phyloP scores from a whole-genome alignment of 2,888 invertebrate species.

The Oscheius sp. region DNA sequence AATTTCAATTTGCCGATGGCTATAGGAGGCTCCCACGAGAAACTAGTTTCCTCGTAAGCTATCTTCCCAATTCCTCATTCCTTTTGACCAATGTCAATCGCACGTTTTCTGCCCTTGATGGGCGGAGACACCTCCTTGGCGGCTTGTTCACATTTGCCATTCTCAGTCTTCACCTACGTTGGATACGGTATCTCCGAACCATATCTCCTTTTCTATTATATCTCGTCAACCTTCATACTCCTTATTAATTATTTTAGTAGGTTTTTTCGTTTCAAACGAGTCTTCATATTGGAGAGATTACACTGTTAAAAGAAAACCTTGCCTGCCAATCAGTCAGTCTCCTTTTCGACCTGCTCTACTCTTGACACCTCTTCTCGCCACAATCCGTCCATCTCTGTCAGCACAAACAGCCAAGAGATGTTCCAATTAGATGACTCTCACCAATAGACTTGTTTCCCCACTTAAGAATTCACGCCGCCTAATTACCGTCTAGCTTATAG shows the following conservation, averaged over 20 bases:
- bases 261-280: too few species aligned
- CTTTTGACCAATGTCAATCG: slow-evolving; percentile 23
- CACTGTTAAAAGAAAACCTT: too few species aligned
- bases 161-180: not conserved
- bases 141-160: slow-evolving; percentile 12
- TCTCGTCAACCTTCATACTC: not conserved
- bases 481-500: not conserved
- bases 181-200: not conserved
- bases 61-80: slow-evolving; percentile 17
- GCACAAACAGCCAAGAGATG: too few species aligned
- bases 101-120: slow-evolving; percentile 17
- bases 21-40: too few species aligned
- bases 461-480: slow-evolving; percentile 15
- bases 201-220: too few species aligned
- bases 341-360: not conserved
- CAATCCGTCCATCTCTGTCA: too few species aligned
- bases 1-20: too few species aligned
- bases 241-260: too few species aligned
- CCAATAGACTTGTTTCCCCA: slow-evolving; percentile 8
- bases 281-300: too few species aligned
- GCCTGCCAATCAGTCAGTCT: too few species aligned
- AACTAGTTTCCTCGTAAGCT: not conserved
- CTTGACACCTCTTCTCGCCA: too few species aligned
- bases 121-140: slow-evolving; percentile 12
- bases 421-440: slow-evolving; percentile 17